Conservation (phyloP, 2,797 vertebrate species). For the Chelidonichthys spinosus region DNA sequence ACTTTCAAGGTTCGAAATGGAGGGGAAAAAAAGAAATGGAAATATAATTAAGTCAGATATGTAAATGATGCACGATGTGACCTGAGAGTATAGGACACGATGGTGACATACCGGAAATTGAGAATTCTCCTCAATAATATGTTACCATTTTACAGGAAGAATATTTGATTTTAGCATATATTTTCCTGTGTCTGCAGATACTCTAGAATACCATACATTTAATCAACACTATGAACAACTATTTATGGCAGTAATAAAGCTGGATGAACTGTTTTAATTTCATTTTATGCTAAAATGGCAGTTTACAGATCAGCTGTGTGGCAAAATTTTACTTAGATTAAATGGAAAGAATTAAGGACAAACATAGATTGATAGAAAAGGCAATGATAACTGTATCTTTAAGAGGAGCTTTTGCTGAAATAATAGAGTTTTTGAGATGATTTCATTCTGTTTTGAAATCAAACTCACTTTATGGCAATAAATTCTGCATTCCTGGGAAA, state of each 20-base stretch:
- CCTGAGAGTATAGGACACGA: not conserved
- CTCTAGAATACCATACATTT: not conserved
- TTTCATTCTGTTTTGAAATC: no score
- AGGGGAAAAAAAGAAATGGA: slow-evolving; percentile 2
- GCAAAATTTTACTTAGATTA: not conserved
- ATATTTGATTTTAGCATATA: not conserved
- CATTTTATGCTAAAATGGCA: not conserved
- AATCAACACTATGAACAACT: not conserved
- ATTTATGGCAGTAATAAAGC: not conserved
- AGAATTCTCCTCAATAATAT: not conserved
- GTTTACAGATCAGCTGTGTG: not conserved
- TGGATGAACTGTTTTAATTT: not conserved
- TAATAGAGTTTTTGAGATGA: not conserved
- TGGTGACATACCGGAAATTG: not conserved
- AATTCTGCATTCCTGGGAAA: not conserved
- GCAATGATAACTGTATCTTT: no score
- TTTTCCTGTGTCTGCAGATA: not conserved
- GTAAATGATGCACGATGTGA: slow-evolving; percentile 4
- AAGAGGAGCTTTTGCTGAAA: not conserved
- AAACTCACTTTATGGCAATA: not conserved
- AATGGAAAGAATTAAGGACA: not conserved
- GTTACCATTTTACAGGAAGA: not conserved
- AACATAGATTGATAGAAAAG: not conserved
- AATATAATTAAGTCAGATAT: slow-evolving; percentile 13
- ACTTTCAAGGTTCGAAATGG: not conserved